Conservation (phyloP, 2,888 invertebrate genomes). For the Andrena trimmerana region DNA sequence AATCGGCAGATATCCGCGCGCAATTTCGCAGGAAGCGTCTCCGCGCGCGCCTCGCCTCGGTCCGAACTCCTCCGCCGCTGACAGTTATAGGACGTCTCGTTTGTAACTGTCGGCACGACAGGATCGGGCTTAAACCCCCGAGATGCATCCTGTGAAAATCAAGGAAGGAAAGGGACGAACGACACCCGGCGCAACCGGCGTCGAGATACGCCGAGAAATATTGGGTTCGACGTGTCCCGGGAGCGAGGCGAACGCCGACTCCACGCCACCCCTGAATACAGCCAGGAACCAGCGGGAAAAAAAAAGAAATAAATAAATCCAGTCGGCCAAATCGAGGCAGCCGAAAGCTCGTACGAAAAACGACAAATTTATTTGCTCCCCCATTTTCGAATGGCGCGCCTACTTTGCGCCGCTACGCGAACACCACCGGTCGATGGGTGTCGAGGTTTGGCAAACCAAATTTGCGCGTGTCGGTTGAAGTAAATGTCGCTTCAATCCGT, state of each 20-base stretch:
- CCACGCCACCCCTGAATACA: constrained; percentile 10
- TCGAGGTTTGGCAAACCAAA: neutral
- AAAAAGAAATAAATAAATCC: constrained; percentile 32
- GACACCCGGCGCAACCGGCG: constrained; percentile 7
- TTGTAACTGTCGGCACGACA: constrained; percentile 75
- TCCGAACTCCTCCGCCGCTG: constrained; percentile 61
- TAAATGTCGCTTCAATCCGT: neutral
- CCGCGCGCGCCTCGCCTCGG: constrained; percentile 17
- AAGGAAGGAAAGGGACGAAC: constrained; percentile 25
- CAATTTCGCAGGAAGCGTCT: constrained; percentile 52
- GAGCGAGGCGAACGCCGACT: constrained; percentile 7
- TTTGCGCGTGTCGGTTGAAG: neutral
- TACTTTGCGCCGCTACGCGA: neutral
- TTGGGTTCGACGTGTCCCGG: constrained; percentile 65
- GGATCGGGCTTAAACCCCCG: constrained; percentile 68
- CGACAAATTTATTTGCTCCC: constrained; percentile 35
- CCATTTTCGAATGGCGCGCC: constrained; percentile 6
- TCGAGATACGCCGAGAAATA: constrained; percentile 62
- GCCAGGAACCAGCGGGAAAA: neutral
- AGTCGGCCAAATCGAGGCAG: constrained; percentile 24
- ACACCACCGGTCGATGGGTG: neutral
- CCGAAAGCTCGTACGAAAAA: constrained; percentile 22
- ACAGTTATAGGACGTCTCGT: constrained; percentile 76
- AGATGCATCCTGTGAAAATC: constrained; percentile 68
- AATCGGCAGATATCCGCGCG: constrained; percentile 50